Evolutionary conservation across 2,113 vertebrate genomes (phyloP).

Genomic region (Pangasianodon hypophthalmus): DNA sequence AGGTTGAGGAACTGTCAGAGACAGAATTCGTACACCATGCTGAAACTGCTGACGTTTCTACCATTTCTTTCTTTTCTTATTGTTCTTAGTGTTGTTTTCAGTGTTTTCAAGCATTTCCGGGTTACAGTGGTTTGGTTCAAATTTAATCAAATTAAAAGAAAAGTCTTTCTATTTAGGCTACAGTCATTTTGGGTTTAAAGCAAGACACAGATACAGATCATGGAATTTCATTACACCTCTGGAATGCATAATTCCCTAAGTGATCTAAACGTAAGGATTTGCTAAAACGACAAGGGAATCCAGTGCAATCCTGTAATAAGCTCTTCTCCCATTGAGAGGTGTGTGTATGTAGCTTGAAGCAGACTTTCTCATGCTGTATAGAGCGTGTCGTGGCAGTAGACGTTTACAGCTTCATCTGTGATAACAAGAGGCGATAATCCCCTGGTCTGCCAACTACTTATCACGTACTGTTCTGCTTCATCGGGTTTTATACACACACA

Average conservation of each 20-base stretch:
- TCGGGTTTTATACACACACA: neutral
- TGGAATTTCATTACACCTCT: neutral
- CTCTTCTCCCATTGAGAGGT: neutral
- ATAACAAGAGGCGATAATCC: neutral
- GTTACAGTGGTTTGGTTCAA: neutral
- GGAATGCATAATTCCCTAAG: neutral
- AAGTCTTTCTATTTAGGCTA: neutral
- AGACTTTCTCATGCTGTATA: neutral
- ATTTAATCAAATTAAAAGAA: neutral
- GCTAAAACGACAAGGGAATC: neutral
- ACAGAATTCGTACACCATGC: neutral
- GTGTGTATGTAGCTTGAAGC: neutral
- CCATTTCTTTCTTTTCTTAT: no score
- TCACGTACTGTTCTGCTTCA: neutral
- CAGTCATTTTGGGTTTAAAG: neutral
- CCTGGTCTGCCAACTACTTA: neutral
- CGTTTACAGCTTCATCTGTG: constrained; percentile 3
- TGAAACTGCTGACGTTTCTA: neutral
- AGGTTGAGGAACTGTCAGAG: neutral
- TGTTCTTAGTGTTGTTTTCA: neutral
- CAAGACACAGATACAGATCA: neutral
- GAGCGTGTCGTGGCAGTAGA: neutral
- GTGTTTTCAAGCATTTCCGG: neutral
- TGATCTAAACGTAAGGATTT: neutral
- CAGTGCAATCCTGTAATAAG: neutral